Base-by-base conservation (phyloP, 1,140 invertebrate species). In the Caenorhabditis latens region DNA sequence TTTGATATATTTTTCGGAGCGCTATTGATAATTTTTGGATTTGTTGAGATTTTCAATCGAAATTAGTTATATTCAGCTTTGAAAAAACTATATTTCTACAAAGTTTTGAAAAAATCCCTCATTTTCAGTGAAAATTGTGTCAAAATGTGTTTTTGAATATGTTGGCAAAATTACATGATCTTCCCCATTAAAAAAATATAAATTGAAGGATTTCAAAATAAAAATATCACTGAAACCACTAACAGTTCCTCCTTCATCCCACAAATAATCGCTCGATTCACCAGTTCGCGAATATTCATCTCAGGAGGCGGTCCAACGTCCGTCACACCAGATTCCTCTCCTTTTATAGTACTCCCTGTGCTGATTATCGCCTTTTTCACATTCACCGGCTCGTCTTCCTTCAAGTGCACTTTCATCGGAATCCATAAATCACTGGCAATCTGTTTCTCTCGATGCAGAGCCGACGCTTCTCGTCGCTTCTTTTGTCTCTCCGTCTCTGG, bases 401-500 rank as follows among this genome's bases (percentile, higher is more conserved):
- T 85, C 21, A 85, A 58, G 57, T 85, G 50, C 16, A 85, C 67
- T 16, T 85, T 75, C 84, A 85, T 85, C 3, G 63, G 63, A 50
- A 85, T 53, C 84, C 84, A 85, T 14, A 71, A 32, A 48, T 85
- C 84, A 48, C 65, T 85, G 5, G 84, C 84, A 24, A 85, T 85
- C 53, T 71, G 75, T 24, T 75, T 71, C 53, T 85, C 63, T 55
- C 84, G n/a, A 40, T 85, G 67, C 42, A 85, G 32, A 2, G 84
- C 84, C 11, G 63, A 71, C 40, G 63, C 84, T 57, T 85, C 84
- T 43, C 84, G 46, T 85, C 84, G 9, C n/a, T 85, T 85, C 50
- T 85, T 85, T 24, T 85, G 84, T 50, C 84, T 21, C 46, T 85
- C 84, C 4, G 84, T 85, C 46, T 85, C 84, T 13, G 84, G 84